These are phyloP conservation scores for Glomeris maerens DNA, from an alignment of 1,140 invertebrate species.

Conservation along the genomic window DNA sequence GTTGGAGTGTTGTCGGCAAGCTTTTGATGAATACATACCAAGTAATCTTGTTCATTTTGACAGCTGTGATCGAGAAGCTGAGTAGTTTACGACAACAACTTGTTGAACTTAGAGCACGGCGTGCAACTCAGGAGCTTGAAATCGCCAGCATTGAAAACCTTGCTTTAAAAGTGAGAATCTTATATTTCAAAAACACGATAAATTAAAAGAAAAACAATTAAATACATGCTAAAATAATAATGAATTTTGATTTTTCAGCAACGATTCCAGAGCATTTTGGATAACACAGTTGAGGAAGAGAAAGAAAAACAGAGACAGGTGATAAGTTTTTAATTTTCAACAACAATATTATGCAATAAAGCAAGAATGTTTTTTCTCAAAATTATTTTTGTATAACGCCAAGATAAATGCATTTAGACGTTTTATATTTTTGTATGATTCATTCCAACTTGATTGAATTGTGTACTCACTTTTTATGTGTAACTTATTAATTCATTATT, in stretches of 20 bases:
- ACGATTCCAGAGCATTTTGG: slow-evolving; percentile 10
- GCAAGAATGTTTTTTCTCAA: too few relatives aligned
- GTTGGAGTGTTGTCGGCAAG: neutral
- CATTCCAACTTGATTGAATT: too few relatives aligned
- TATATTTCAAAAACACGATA: neutral
- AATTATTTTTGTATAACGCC: too few relatives aligned
- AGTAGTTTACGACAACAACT: slow-evolving; percentile 36
- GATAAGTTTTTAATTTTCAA: neutral
- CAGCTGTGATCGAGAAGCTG: slow-evolving; percentile 18
- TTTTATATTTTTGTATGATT: too few relatives aligned
- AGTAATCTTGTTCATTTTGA: slow-evolving; percentile 2
- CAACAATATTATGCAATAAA: too few relatives aligned
- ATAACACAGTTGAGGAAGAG: slow-evolving; percentile 8
- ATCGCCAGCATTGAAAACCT: slow-evolving; percentile 73
- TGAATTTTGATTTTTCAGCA: slow-evolving; percentile 8
- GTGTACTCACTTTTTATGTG: too few relatives aligned
- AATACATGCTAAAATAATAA: neutral
- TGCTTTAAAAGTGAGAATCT: slow-evolving; percentile 59
- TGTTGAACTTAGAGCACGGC: slow-evolving; percentile 49
- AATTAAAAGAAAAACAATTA: neutral
- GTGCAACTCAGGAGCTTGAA: slow-evolving; percentile 62
- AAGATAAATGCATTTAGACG: too few relatives aligned
- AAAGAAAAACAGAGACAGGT: slow-evolving; percentile 7
- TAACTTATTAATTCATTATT: too few relatives aligned
- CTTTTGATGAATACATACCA: neutral